These are phyloP conservation scores for Lasaia peninsularis DNA, from an alignment of 1,140 invertebrate genomes.

Conservation along the genomic window DNA sequence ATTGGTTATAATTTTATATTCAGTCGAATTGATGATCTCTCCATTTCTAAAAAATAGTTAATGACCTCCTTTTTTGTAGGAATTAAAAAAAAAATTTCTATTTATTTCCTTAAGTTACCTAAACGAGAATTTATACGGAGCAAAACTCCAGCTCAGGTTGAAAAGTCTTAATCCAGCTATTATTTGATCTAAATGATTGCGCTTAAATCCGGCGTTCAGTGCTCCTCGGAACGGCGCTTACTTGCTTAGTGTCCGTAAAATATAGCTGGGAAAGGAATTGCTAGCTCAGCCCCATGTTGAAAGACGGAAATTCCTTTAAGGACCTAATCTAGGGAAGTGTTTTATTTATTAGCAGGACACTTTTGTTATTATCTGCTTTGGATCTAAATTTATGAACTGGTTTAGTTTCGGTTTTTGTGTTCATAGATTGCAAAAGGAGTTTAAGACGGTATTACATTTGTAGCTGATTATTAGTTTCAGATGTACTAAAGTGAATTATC, in stretches of 20 bases:
- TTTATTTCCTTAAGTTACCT: too few relatives aligned
- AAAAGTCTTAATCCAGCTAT: conserved; percentile 26
- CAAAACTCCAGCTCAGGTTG: not conserved
- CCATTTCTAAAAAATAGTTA: too few relatives aligned
- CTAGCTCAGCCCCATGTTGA: not conserved
- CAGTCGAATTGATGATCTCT: too few relatives aligned
- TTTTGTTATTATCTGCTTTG: not conserved
- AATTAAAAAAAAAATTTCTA: too few relatives aligned
- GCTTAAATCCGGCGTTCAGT: conserved; percentile 13
- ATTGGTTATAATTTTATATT: too few relatives aligned
- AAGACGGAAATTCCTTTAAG: conserved; percentile 6
- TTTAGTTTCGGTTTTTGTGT: too few relatives aligned
- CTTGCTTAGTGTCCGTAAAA: conserved; percentile 5
- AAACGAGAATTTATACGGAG: not conserved
- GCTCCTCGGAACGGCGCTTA: not conserved
- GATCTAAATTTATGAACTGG: not conserved
- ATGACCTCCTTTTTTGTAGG: too few relatives aligned
- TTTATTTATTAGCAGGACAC: not conserved
- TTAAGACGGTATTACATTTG: too few relatives aligned
- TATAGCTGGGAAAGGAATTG: not conserved
- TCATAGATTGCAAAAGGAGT: too few relatives aligned
- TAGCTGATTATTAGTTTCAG: too few relatives aligned
- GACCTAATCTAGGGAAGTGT: not conserved
- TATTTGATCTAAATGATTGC: conserved; percentile 31
- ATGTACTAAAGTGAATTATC: too few relatives aligned